Evolutionary conservation across 2,888 invertebrate species (phyloP).

Genomic region (Hydropsyche betteni): DNA sequence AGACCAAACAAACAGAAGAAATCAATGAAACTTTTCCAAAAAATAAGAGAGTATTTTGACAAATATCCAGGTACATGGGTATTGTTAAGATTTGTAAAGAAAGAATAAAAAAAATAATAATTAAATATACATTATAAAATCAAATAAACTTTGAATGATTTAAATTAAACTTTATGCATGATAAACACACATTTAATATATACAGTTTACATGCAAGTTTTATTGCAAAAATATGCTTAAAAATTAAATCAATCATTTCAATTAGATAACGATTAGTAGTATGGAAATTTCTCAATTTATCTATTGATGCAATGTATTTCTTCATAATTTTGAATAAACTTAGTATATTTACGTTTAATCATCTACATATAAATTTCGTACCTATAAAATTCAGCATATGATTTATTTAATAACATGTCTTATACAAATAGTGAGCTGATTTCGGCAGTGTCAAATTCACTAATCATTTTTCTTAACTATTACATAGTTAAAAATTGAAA

Average conservation of each 20-base stretch:
- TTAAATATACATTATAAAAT: background rate
- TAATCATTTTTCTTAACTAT: conserved; percentile 52
- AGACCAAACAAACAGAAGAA: background rate
- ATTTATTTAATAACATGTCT: conserved; percentile 61
- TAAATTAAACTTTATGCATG: background rate
- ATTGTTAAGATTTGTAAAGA: background rate
- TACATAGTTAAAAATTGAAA: too few relatives aligned
- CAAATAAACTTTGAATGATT: background rate
- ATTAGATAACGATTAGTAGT: background rate
- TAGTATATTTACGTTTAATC: too few relatives aligned
- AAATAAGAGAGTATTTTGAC: background rate
- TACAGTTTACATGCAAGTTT: background rate
- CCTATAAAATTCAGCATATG: background rate
- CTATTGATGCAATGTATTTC: too few relatives aligned
- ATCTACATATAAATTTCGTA: background rate
- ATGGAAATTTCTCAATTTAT: background rate
- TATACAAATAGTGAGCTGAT: conserved; percentile 58
- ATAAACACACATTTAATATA: background rate
- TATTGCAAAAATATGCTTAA: background rate
- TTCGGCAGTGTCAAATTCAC: conserved; percentile 59
- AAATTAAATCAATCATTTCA: background rate
- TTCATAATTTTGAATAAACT: too few relatives aligned
- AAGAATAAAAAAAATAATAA: background rate
- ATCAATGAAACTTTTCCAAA: background rate
- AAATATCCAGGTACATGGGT: conserved; percentile 11